These are phyloP conservation scores for Struthio camelus DNA, from an alignment of 2,113 vertebrate genomes.

Conservation along the genomic window DNA sequence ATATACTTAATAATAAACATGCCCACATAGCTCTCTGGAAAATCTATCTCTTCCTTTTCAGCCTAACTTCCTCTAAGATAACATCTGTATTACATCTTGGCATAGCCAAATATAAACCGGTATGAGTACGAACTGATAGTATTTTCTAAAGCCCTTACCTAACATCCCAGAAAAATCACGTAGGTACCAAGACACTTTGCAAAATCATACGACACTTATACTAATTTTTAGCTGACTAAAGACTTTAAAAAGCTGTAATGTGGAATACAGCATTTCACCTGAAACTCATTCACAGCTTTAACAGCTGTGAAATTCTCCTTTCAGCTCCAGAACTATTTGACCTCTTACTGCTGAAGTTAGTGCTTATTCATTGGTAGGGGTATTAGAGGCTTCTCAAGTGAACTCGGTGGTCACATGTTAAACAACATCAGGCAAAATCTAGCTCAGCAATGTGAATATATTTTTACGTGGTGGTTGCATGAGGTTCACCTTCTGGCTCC, in stretches of 20 bases:
- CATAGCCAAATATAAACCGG: background rate
- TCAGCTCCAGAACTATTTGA: background rate
- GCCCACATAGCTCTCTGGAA: background rate
- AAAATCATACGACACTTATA: background rate
- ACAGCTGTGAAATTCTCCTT: background rate
- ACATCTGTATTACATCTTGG: background rate
- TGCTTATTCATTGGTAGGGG: background rate
- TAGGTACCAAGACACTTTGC: background rate
- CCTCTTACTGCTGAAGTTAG: background rate
- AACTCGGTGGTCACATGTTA: background rate
- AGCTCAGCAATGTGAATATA: background rate
- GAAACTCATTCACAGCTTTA: background rate
- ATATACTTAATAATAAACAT: background rate
- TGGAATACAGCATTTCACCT: background rate
- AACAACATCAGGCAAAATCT: background rate
- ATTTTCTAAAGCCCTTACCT: background rate
- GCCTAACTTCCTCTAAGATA: background rate
- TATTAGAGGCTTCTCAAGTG: background rate
- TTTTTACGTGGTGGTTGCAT: rapidly evolving
- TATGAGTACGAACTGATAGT: background rate
- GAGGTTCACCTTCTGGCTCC: background rate
- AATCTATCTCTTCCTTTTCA: background rate
- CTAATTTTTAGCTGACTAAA: background rate
- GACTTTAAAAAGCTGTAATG: background rate
- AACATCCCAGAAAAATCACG: background rate